A percentile compares a stretch with the other conserved stretches of the same genome.
phyloP scores from a whole-genome alignment of 2,797 vertebrate species.

The Thamnophis elegans region DNA sequence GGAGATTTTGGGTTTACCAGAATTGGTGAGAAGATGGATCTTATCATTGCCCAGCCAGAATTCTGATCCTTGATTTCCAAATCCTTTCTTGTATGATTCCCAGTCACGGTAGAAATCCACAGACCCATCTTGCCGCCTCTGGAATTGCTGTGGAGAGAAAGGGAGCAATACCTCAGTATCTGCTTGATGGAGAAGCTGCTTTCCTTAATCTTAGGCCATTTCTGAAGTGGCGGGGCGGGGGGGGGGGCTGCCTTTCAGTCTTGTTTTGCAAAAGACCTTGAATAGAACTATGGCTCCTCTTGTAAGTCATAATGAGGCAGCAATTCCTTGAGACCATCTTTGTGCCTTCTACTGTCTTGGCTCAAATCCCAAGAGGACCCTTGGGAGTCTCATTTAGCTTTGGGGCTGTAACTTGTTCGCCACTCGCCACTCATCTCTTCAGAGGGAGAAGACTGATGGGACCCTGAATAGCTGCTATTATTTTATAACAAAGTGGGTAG shows the following conservation, averaged over 20 bases:
- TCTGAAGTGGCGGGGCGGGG: background rate
- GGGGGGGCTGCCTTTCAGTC: background rate
- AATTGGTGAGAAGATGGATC: conserved; percentile 32
- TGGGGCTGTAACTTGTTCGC: background rate
- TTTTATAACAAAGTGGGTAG: background rate
- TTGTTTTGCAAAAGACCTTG: too few species aligned
- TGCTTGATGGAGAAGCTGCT: background rate
- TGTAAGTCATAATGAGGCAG: background rate
- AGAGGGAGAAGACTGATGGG: background rate
- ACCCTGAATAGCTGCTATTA: background rate
- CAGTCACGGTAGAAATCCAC: conserved; percentile 39
- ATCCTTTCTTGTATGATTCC: conserved; percentile 42
- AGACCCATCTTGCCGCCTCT: conserved; percentile 38
- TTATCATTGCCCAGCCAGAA: conserved; percentile 55
- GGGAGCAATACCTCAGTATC: background rate
- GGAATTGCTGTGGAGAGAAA: conserved; percentile 30
- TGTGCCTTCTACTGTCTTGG: background rate
- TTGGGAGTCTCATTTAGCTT: background rate
- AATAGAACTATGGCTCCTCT: background rate
- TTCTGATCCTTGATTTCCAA: conserved; percentile 30
- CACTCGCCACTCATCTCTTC: background rate
- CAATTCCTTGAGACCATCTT: background rate
- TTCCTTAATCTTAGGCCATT: background rate
- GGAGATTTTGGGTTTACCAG: background rate
- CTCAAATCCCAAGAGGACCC: background rate